Percentiles rank a stretch among this genome's conserved stretches.
phyloP scores from a whole-genome alignment of 2,113 vertebrate genomes.

The Trachemys scripta region DNA sequence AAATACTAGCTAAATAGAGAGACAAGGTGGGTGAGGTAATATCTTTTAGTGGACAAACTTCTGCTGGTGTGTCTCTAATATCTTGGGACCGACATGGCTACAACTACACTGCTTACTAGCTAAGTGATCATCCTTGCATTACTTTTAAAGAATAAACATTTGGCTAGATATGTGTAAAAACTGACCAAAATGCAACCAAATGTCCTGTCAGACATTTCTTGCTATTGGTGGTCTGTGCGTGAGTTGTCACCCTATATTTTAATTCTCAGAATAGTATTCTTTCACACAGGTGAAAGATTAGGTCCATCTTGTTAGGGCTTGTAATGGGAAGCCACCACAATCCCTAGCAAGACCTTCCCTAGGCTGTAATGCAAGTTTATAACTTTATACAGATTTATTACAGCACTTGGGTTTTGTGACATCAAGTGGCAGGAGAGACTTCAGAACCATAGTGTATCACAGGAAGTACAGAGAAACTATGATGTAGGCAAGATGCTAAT shows the following conservation, averaged over 20 bases:
- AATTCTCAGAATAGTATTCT: accelerated
- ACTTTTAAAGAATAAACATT: background rate
- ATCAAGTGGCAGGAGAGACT: background rate
- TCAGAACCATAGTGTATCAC: background rate
- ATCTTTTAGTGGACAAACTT: too few relatives aligned
- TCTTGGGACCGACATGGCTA: background rate
- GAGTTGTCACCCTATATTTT: background rate
- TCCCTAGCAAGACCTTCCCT: background rate
- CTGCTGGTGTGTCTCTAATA: too few relatives aligned
- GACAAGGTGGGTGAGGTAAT: too few relatives aligned
- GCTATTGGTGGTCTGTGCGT: background rate
- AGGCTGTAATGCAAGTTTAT: background rate
- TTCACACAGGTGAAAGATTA: accelerated
- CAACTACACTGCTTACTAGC: background rate
- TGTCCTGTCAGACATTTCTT: background rate
- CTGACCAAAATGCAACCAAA: background rate
- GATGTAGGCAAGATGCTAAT: too few relatives aligned
- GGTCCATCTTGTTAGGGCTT: background rate
- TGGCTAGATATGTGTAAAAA: background rate
- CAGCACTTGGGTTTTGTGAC: accelerated
- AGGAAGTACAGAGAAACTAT: background rate
- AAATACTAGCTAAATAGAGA: too few relatives aligned
- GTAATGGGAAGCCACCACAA: accelerated
- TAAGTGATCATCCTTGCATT: accelerated
- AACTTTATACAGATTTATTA: accelerated